phyloP scores from a whole-genome alignment of 2,113 vertebrate species.

The Callocephalon fimbriatum region DNA sequence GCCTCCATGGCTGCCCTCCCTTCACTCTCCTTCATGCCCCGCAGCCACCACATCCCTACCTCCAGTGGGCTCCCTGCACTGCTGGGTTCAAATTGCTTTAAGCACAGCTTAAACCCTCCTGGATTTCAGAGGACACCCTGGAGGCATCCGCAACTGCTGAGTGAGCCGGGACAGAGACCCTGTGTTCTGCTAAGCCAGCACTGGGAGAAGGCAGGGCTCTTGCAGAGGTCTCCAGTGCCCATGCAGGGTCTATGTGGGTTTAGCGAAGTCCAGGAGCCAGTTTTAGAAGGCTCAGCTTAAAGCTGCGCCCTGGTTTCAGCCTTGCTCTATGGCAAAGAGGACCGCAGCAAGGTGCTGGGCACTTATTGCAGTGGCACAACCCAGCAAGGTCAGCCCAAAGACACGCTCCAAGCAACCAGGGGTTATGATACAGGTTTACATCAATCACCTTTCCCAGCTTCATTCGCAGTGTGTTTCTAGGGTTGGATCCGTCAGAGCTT shows the following conservation, averaged over 20 bases:
- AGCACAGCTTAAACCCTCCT: neutral
- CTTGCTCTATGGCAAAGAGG: fast-evolving
- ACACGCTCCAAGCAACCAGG: fast-evolving
- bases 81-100: neutral
- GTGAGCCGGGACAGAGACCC: neutral
- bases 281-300: neutral
- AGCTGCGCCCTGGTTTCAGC: fast-evolving
- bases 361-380: too few relatives aligned
- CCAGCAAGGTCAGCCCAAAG: neutral
- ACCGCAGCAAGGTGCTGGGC: fast-evolving
- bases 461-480: fast-evolving
- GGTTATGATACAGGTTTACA: fast-evolving
- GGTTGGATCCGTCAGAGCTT: neutral
- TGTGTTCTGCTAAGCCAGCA: neutral
- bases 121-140: neutral
- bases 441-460: fast-evolving
- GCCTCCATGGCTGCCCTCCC: neutral
- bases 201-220: neutral
- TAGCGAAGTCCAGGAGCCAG: neutral
- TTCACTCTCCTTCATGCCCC: neutral
- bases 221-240: neutral
- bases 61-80: neutral
- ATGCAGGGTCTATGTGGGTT: fast-evolving
- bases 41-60: neutral
- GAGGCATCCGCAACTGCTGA: neutral